Evolutionary conservation across 2,888 invertebrate species (phyloP).

Genomic region (Cataglyphis livida): DNA sequence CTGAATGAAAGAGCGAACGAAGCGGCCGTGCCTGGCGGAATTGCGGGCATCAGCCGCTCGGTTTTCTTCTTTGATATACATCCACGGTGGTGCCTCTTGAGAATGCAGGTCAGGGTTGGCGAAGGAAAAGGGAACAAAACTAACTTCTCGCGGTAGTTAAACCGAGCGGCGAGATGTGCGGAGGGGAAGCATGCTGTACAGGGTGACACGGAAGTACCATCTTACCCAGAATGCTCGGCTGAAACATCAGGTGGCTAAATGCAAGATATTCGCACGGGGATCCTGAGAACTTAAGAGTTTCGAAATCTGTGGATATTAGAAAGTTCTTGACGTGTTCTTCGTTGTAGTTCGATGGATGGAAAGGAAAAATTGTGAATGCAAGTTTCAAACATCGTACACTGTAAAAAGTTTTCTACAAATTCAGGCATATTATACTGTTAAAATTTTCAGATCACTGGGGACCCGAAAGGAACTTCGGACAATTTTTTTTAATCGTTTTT

Average conservation of each 20-base stretch:
- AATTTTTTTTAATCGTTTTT: no score
- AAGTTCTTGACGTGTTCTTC: background rate
- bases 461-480: no score
- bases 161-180: slow-evolving; percentile 53
- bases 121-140: background rate
- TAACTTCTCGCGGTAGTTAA: slow-evolving; percentile 58
- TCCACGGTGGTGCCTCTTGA: slow-evolving; percentile 22
- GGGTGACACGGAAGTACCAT: slow-evolving; percentile 27
- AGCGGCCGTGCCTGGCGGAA: slow-evolving; percentile 4
- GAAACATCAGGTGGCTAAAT: slow-evolving; percentile 13
- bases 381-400: background rate
- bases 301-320: background rate
- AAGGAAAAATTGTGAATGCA: background rate
- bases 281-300: background rate
- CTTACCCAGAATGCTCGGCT: slow-evolving; percentile 2
- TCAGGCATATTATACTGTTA: no score
- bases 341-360: background rate
- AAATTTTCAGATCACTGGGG: no score
- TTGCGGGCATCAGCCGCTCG: background rate
- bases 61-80: slow-evolving; percentile 19
- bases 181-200: slow-evolving; percentile 62
- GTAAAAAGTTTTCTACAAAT: no score
- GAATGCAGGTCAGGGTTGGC: slow-evolving; percentile 63
- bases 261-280: slow-evolving; percentile 19
- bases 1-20: slow-evolving; percentile 17